phyloP scores from a whole-genome alignment of 2,888 invertebrate genomes.

The Rhyacophila evoluta region DNA sequence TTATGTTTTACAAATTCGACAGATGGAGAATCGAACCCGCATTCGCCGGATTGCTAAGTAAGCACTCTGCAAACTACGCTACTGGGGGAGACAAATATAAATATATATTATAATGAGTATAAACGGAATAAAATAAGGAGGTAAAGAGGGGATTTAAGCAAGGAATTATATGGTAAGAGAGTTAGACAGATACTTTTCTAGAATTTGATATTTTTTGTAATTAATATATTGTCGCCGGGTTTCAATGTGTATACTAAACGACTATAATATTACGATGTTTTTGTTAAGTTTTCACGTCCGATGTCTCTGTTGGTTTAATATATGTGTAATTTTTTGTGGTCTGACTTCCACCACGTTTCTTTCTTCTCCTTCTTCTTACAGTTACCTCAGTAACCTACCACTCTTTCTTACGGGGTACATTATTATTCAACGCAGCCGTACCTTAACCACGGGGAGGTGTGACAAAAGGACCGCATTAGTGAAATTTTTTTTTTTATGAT shows the following conservation, averaged over 20 bases:
- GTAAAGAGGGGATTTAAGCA: too few relatives aligned
- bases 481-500: too few relatives aligned
- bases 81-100: too few relatives aligned
- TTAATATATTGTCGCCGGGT: not conserved
- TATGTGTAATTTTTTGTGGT: constrained; percentile 1
- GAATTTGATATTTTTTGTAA: too few relatives aligned
- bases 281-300: constrained; percentile 49
- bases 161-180: too few relatives aligned
- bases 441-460: constrained; percentile 37
- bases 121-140: too few relatives aligned
- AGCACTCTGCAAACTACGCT: too few relatives aligned
- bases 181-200: too few relatives aligned
- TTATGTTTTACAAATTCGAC: too few relatives aligned
- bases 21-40: too few relatives aligned
- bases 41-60: too few relatives aligned
- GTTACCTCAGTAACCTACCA: constrained; percentile 6
- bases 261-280: constrained; percentile 35
- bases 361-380: constrained; percentile 2
- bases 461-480: constrained; percentile 26
- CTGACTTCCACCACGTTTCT: constrained; percentile 18
- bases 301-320: constrained; percentile 35
- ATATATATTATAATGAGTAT: too few relatives aligned
- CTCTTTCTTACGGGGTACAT: constrained; percentile 30
- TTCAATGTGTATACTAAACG: not conserved
- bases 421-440: constrained; percentile 46